Percentiles rank a stretch among this genome's conserved stretches.
Conservation (phyloP, 2,797 vertebrate genomes). For the Cacajao melanocephalus region DNA sequence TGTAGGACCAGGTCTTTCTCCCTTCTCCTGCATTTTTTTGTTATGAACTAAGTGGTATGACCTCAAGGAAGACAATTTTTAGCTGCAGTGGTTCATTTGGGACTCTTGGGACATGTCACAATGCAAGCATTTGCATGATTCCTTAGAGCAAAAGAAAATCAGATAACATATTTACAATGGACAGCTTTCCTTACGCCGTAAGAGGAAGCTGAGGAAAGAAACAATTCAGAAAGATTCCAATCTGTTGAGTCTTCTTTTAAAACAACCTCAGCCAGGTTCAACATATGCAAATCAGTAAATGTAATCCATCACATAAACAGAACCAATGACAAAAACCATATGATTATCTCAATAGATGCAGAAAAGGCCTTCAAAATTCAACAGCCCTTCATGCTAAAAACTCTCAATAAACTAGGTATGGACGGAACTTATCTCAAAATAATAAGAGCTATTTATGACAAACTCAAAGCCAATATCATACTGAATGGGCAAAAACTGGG, state of each 20-base stretch:
- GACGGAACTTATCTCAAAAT: too few relatives aligned
- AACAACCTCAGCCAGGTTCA: neutral
- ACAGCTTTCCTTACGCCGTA: neutral
- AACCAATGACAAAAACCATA: too few relatives aligned
- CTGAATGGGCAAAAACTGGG: too few relatives aligned
- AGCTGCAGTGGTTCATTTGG: neutral
- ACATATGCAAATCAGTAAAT: too few relatives aligned
- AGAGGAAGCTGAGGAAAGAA: slow-evolving; percentile 31
- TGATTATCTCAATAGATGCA: too few relatives aligned
- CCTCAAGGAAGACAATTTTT: slow-evolving; percentile 11
- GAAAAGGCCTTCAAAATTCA: too few relatives aligned
- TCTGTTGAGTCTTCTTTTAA: neutral
- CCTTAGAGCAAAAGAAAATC: slow-evolving; percentile 8
- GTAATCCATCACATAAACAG: too few relatives aligned
- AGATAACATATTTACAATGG: neutral
- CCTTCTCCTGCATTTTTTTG: slow-evolving; percentile 5
- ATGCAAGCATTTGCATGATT: neutral
- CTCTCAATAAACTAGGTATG: too few relatives aligned
- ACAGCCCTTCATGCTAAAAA: too few relatives aligned
- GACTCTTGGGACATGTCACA: neutral
- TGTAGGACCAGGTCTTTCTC: neutral
- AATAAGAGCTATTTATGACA: too few relatives aligned
- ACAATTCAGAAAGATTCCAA: neutral
- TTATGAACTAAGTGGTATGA: neutral
- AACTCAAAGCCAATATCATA: too few relatives aligned